phyloP scores from a whole-genome alignment of 2,797 vertebrate species.

The Cyprinella venusta region DNA sequence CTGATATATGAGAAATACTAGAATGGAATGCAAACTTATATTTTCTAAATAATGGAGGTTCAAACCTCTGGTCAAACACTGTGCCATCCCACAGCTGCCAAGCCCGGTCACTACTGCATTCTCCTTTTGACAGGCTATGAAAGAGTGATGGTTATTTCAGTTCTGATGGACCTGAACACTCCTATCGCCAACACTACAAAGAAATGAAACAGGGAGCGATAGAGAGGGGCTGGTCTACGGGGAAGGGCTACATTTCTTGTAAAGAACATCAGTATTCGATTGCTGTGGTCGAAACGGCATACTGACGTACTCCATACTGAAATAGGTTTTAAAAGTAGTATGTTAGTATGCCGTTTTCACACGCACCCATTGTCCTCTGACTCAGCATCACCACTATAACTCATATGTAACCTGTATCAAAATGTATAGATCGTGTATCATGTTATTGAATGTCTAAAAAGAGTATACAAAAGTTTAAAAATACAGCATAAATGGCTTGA shows the following conservation, averaged over 20 bases:
- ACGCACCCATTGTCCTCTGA: constrained; percentile 73
- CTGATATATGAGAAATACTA: constrained; percentile 57
- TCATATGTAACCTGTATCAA: constrained; percentile 97
- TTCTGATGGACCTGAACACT: constrained; percentile 49
- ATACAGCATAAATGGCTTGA: constrained; percentile 80
- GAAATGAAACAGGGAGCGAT: constrained; percentile 62
- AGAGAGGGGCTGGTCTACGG: constrained; percentile 54
- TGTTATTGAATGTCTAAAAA: constrained; percentile 93
- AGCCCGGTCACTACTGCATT: constrained; percentile 69
- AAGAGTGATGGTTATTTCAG: constrained; percentile 41
- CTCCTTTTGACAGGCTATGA: constrained; percentile 39
- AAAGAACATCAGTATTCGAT: constrained; percentile 75
- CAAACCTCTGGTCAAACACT: constrained; percentile 78
- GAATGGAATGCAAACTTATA: constrained; percentile 38
- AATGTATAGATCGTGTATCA: constrained; percentile 99
- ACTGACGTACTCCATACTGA: constrained; percentile 9
- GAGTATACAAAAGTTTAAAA: constrained; percentile 71
- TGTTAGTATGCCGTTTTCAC: constrained; percentile 88
- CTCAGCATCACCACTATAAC: constrained; percentile 95
- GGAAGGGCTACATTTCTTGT: constrained; percentile 82
- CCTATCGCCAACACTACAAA: constrained; percentile 51
- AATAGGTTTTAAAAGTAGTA: constrained; percentile 57
- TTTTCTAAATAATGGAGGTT: constrained; percentile 63
- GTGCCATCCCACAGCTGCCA: constrained; percentile 79
- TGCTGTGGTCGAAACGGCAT: constrained; percentile 6